phyloP scores from a whole-genome alignment of 2,888 invertebrate species.

The Automeris io region DNA sequence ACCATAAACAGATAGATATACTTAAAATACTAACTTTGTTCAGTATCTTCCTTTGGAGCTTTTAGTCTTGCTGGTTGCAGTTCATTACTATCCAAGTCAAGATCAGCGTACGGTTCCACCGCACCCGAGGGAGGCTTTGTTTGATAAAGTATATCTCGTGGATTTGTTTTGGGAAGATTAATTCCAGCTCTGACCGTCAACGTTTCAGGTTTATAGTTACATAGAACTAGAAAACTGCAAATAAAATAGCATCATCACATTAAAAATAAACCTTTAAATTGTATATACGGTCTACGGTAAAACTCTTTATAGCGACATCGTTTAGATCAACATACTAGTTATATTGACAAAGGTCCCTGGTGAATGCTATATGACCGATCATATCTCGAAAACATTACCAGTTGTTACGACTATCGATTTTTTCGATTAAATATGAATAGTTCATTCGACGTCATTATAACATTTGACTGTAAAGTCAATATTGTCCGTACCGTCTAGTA shows the following conservation, averaged over 20 bases:
- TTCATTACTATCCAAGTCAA: slow-evolving; percentile 63
- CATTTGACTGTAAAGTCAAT: too few species aligned
- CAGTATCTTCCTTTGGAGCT: slow-evolving; percentile 51
- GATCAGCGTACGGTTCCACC: slow-evolving; percentile 60
- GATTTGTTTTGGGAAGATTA: slow-evolving; percentile 80
- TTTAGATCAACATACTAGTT: too few species aligned
- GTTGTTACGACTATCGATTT: too few species aligned
- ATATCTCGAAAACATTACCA: too few species aligned
- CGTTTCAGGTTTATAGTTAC: slow-evolving; percentile 89
- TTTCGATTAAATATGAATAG: too few species aligned
- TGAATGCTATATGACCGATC: too few species aligned
- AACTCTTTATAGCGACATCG: too few species aligned
- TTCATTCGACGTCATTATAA: too few species aligned
- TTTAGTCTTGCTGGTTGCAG: slow-evolving; percentile 66
- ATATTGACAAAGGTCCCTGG: too few species aligned
- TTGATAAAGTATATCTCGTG: slow-evolving; percentile 63
- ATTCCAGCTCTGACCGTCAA: slow-evolving; percentile 88
- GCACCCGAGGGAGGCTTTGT: slow-evolving; percentile 55
- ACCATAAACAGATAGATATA: not conserved
- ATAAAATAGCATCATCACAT: not conserved
- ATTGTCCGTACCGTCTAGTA: slow-evolving; percentile 76
- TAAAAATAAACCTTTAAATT: not conserved
- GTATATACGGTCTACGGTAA: too few species aligned
- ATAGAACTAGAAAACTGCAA: slow-evolving; percentile 85
- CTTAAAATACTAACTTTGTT: slow-evolving; percentile 44